Conservation (phyloP, 2,888 invertebrate genomes). For the Trissoscelio sp. region DNA sequence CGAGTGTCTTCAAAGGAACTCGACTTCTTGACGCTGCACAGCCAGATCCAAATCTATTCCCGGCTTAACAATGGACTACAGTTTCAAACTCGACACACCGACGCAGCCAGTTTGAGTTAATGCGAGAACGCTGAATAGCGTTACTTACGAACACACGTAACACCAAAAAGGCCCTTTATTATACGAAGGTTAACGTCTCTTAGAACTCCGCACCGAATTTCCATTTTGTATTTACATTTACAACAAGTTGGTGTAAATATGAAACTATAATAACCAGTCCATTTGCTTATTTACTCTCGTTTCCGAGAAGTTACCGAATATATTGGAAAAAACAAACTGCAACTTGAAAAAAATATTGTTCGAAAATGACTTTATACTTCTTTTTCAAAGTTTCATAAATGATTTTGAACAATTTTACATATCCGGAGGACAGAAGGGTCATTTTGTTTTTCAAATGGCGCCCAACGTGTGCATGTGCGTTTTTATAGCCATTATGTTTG, state of each 20-base stretch:
- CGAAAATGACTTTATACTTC: too few relatives aligned
- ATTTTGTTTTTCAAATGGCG: too few relatives aligned
- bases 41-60: constrained; percentile 80
- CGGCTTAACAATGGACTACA: constrained; percentile 79
- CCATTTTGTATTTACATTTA: constrained; percentile 47
- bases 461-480: too few relatives aligned
- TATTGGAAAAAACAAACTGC: too few relatives aligned
- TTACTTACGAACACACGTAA: constrained; percentile 30
- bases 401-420: too few relatives aligned
- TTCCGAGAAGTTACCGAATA: too few relatives aligned
- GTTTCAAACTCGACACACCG: constrained; percentile 75
- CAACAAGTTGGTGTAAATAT: constrained; percentile 10
- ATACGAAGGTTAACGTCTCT: constrained; percentile 60
- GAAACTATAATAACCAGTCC: constrained; percentile 1
- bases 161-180: constrained; percentile 57
- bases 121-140: constrained; percentile 59
- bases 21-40: constrained; percentile 71
- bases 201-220: constrained; percentile 29
- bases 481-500: neutral
- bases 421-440: too few relatives aligned
- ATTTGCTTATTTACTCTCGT: too few relatives aligned
- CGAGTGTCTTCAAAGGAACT: constrained; percentile 55
- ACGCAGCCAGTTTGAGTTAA: constrained; percentile 65
- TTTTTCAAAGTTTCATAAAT: too few relatives aligned
- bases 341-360: too few relatives aligned